Percentiles rank a stretch among this genome's conserved stretches.
phyloP scores from a whole-genome alignment of 2,888 invertebrate species.

The Tridacna crocea region DNA sequence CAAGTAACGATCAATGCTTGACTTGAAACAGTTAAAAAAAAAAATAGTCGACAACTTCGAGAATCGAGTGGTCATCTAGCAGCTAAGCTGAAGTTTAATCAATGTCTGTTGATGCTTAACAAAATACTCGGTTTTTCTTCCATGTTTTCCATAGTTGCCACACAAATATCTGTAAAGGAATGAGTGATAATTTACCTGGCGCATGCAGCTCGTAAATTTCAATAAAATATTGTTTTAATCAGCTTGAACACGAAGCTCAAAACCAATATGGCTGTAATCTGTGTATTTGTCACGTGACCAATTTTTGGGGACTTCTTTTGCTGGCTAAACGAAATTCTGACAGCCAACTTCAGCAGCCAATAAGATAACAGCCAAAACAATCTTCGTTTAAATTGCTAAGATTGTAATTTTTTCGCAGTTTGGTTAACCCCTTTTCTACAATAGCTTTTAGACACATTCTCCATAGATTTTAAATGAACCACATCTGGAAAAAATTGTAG shows the following conservation, averaged over 20 bases:
- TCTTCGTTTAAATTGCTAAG: not conserved
- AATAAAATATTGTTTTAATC: conserved; percentile 36
- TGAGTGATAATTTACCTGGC: conserved; percentile 13
- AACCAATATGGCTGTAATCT: conserved; percentile 80
- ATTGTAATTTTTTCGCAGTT: too few relatives aligned
- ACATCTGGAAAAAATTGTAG: too few relatives aligned
- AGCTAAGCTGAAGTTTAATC: too few relatives aligned
- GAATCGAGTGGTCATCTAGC: too few relatives aligned
- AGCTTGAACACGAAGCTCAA: conserved; percentile 76
- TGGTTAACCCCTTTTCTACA: too few relatives aligned
- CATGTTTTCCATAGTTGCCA: not conserved
- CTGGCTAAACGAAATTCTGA: not conserved
- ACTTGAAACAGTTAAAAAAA: too few relatives aligned
- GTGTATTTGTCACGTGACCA: conserved; percentile 80
- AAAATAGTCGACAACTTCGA: too few relatives aligned
- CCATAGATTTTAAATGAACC: too few relatives aligned
- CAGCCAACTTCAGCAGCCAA: conserved; percentile 14
- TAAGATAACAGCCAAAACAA: not conserved
- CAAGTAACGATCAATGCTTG: too few relatives aligned
- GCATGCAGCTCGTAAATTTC: conserved; percentile 17
- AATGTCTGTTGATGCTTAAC: too few relatives aligned
- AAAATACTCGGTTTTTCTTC: not conserved
- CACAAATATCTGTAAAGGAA: not conserved
- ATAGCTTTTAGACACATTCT: too few relatives aligned
- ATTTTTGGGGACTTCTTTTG: conserved; percentile 24